Conservation (phyloP, 2,888 invertebrate genomes). For the Eueremaeus valkanovi region DNA sequence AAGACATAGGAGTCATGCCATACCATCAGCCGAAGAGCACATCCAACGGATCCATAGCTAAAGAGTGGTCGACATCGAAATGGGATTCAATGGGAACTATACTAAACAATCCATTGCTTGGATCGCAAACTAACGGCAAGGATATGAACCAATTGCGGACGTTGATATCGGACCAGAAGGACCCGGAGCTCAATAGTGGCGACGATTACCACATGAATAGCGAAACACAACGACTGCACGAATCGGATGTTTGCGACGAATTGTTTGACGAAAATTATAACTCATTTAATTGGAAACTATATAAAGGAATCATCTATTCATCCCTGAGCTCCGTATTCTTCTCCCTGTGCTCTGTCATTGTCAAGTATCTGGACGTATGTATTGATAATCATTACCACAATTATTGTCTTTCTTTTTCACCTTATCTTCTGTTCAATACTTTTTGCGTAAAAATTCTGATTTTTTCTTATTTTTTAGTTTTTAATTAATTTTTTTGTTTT, state of each 20-base stretch:
- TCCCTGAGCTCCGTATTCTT: slow-evolving; percentile 76
- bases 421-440: neutral
- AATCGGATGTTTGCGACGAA: slow-evolving; percentile 22
- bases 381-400: no score
- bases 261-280: neutral
- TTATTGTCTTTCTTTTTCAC: no score
- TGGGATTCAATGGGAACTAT: slow-evolving; percentile 28
- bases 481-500: no score
- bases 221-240: slow-evolving; percentile 11
- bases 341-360: slow-evolving; percentile 83
- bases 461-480: no score
- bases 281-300: slow-evolving; percentile 39
- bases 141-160: neutral
- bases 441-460: no score
- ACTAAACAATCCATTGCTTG: neutral
- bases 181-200: neutral
- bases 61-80: neutral
- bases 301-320: slow-evolving; percentile 46
- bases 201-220: neutral
- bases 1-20: neutral
- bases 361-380: slow-evolving; percentile 64
- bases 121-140: neutral
- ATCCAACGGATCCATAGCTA: neutral
- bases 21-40: neutral
- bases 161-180: neutral